phyloP scores from a whole-genome alignment of 2,797 vertebrate genomes.

The Rhynchonycteris naso region DNA sequence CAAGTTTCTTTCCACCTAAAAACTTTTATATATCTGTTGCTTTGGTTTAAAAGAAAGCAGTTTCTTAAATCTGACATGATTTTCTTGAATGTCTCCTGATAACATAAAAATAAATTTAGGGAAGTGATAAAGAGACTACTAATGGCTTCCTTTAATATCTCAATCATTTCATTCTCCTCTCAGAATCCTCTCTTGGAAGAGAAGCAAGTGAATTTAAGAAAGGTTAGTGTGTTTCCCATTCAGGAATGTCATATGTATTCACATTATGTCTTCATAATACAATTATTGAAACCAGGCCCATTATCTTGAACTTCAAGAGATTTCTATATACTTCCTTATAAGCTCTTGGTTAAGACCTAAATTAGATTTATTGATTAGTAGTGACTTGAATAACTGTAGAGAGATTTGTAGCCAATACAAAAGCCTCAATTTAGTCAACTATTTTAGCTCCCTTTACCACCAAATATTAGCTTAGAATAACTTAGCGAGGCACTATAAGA shows the following conservation, averaged over 20 bases:
- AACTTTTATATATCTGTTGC: neutral
- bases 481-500: neutral
- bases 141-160: neutral
- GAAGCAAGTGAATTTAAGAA: neutral
- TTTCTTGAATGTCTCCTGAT: neutral
- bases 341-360: neutral
- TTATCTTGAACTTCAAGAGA: neutral
- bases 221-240: neutral
- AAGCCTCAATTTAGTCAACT: neutral
- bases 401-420: neutral
- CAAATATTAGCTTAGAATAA: neutral
- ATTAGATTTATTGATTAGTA: neutral
- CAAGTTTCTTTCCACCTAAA: neutral
- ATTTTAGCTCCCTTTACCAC: neutral
- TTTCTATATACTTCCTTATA: neutral
- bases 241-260: neutral
- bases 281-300: neutral
- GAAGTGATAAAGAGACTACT: neutral
- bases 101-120: too few species aligned
- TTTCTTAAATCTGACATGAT: neutral
- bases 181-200: neutral
- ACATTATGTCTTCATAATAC: neutral
- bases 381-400: neutral
- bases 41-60: constrained; percentile 13
- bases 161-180: neutral